Evolutionary conservation across 1,140 invertebrate genomes (phyloP), one percentile per base, ranked within the genome.

Genomic region (Condylostylus longicornis): DNA sequence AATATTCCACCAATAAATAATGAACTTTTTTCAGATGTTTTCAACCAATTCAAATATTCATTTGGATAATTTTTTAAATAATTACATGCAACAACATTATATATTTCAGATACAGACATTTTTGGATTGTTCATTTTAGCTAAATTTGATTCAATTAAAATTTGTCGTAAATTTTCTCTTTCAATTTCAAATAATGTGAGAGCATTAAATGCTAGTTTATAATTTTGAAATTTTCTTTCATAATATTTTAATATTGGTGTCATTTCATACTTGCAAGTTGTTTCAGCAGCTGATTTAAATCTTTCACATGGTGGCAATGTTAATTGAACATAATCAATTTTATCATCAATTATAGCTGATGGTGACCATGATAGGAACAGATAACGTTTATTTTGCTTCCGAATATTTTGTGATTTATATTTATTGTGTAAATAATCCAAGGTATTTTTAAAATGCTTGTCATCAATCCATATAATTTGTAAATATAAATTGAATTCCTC

Each of bases 1-100:
- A 86, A 87, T 45, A 87, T 82, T 3, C 82, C 82, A 28, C 79
- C 80, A 34, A 86, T 73, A 41, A 67, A 68, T 14, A 75, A 53
- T 2, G 64, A 72, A 27, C 67, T 66, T 5, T 62, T 58, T 0
- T 63, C 51, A 35, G 63, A 54, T 2, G 46, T 50, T 1, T 67
- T 69, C 34, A 68, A 56, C 78, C 79, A 82, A 6, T 50, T 42
- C 1, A 45, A 44, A 57, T 74, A 69, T 2, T 61, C 58, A 13
- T 58, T 40, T n/a, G 62, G 51, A 48, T 78, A 70, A 2, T 65
- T 45, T 13, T 45, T 58, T 28, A 85, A 48, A 80, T 81, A 85
- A 8, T 67, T 49, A 49, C 82, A 86, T 1, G 82, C 82, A 1
- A 77, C 61, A 6, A 68, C 44, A 14, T 67, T 44, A 8, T 69